These are phyloP conservation scores for Clinocottus analis DNA, from an alignment of 2,113 vertebrate genomes.

Conservation along the genomic window DNA sequence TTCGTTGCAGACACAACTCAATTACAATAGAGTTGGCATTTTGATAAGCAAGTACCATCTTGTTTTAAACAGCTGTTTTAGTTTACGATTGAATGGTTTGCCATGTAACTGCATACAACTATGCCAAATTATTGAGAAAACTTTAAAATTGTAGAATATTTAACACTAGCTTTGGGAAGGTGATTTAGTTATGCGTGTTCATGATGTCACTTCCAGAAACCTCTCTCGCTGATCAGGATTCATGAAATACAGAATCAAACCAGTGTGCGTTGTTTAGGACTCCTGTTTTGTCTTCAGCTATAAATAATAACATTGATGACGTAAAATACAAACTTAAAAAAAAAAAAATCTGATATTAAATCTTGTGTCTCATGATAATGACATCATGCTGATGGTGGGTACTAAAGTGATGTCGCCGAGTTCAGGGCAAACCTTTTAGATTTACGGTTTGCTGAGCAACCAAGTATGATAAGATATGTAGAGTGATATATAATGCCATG, in stretches of 20 bases:
- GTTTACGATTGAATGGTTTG: neutral
- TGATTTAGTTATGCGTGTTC: neutral
- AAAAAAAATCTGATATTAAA: too few species aligned
- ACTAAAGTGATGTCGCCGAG: neutral
- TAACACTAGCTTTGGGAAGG: neutral
- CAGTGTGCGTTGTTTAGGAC: too few species aligned
- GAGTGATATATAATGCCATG: neutral
- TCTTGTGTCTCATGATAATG: neutral
- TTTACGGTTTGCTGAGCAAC: neutral
- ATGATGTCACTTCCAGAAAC: neutral
- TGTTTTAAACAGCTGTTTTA: neutral
- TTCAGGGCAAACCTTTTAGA: conserved; percentile 20
- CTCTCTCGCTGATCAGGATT: neutral
- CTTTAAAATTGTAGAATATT: neutral
- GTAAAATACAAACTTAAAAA: too few species aligned
- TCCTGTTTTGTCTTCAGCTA: neutral
- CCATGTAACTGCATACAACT: neutral
- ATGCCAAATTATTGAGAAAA: neutral
- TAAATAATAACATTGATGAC: neutral
- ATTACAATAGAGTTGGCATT: neutral
- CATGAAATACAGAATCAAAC: neutral
- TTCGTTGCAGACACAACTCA: neutral
- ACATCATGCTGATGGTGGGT: neutral
- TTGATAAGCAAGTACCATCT: neutral
- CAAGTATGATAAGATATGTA: conserved; percentile 6